Percentiles rank a stretch among this genome's conserved stretches.
Conservation (phyloP, 2,888 invertebrate species). For the Lamellibrachia columna region DNA sequence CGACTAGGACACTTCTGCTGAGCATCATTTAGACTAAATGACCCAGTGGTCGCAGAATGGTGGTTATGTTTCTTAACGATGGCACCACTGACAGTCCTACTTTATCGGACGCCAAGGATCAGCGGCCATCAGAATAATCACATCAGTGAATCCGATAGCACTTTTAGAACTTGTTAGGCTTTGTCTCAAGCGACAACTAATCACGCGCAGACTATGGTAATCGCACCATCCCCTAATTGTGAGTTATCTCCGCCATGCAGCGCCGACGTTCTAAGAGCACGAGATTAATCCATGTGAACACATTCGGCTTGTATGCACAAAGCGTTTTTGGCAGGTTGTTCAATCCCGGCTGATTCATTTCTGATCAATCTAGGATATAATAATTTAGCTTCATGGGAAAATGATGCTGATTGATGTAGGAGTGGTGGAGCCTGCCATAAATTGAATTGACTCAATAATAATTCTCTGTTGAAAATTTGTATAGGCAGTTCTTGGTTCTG, state of each 20-base stretch:
- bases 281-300: neutral
- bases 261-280: neutral
- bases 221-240: neutral
- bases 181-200: neutral
- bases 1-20: neutral
- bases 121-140: neutral
- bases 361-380: conserved; percentile 3
- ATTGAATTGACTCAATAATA: neutral
- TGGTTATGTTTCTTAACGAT: neutral
- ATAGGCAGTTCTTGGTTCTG: neutral
- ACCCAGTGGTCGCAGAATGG: neutral
- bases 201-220: conserved; percentile 12
- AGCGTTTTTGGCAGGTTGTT: neutral
- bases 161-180: neutral
- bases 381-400: neutral
- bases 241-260: neutral
- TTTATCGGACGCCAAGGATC: neutral
- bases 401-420: neutral
- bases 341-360: conserved; percentile 6
- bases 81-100: neutral
- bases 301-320: conserved; percentile 4
- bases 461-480: neutral
- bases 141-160: conserved; percentile 4
- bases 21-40: neutral
- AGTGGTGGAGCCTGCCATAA: neutral